Evolutionary conservation across 2,888 invertebrate species (phyloP).

Genomic region (Oxycera nigricornis): DNA sequence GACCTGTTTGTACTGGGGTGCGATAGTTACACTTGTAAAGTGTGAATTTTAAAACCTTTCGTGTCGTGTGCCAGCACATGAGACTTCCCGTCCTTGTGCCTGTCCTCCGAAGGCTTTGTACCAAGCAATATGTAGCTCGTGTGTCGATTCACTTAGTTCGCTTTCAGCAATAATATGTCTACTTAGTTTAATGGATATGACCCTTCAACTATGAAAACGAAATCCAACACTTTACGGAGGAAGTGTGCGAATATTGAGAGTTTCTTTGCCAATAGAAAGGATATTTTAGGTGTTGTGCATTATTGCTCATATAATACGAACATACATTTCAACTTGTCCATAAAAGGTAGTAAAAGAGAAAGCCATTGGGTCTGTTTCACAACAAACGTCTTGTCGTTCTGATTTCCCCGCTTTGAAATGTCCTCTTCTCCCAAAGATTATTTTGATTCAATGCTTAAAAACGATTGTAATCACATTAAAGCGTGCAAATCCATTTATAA

Average conservation of each 20-base stretch:
- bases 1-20: conserved; percentile 38
- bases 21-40: conserved; percentile 40
- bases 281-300: no score
- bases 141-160: conserved; percentile 34
- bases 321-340: no score
- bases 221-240: conserved; percentile 10
- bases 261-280: no score
- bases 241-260: no score
- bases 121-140: conserved; percentile 14
- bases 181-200: conserved; percentile 32
- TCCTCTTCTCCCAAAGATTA: no score
- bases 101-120: neutral
- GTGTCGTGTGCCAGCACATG: conserved; percentile 41
- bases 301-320: no score
- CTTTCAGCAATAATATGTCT: conserved; percentile 2
- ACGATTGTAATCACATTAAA: no score
- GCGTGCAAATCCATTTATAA: conserved; percentile 7
- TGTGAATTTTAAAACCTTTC: conserved; percentile 43
- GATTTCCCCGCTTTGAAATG: no score
- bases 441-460: no score
- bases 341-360: no score
- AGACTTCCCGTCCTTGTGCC: conserved; percentile 34
- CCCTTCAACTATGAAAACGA: conserved; percentile 25
- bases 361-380: no score
- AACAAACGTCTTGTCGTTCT: no score